Conservation (phyloP, 1,140 invertebrate genomes). For the Bombus balteatus region DNA sequence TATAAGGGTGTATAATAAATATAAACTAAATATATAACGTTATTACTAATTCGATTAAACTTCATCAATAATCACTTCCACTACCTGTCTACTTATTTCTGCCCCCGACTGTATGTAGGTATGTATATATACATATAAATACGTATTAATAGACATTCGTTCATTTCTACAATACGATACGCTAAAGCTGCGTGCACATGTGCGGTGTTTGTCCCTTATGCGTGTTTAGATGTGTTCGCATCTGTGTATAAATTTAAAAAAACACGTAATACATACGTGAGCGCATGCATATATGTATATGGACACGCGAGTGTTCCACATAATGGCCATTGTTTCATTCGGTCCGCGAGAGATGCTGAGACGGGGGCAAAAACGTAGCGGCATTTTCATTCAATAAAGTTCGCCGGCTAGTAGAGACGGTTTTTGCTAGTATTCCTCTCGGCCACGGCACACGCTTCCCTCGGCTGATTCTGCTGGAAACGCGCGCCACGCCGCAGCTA, state of each 20-base stretch:
- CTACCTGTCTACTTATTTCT: no score
- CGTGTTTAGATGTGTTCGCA: not conserved
- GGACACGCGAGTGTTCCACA: conserved; percentile 58
- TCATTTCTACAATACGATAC: conserved; percentile 41
- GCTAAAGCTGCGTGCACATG: not conserved
- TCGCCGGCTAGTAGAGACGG: conserved; percentile 9
- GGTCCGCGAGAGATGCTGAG: conserved; percentile 62
- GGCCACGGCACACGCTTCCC: not conserved
- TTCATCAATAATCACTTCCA: no score
- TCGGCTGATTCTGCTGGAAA: not conserved
- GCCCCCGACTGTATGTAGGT: no score
- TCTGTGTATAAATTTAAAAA: conserved; percentile 37
- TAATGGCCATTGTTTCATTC: conserved; percentile 75
- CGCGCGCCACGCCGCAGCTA: not conserved
- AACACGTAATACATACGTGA: conserved; percentile 41
- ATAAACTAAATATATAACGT: no score
- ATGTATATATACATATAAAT: not conserved
- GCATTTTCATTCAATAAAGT: conserved; percentile 74
- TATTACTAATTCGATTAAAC: no score
- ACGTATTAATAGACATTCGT: not conserved
- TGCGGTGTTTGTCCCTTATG: not conserved
- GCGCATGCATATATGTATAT: conserved; percentile 35
- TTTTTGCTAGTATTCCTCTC: conserved; percentile 43
- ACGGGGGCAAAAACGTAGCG: conserved; percentile 61
- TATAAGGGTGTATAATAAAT: no score